phyloP scores from a whole-genome alignment of 1,140 invertebrate genomes.

The Drosophila tsacasi region DNA sequence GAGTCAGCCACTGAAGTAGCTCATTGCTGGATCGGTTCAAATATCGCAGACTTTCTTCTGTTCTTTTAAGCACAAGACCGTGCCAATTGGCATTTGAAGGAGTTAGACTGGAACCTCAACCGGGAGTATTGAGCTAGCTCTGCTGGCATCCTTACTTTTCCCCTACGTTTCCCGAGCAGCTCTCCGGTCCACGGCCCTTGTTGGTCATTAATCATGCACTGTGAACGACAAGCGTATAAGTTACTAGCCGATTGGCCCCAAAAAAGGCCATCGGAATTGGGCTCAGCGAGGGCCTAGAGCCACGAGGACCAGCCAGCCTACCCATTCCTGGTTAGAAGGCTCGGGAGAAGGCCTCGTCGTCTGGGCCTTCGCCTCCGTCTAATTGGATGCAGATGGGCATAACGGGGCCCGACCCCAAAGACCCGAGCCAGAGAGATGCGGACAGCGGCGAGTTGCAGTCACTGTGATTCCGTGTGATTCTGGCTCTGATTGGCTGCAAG shows the following conservation, averaged over 20 bases:
- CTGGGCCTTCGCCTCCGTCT: slow-evolving; percentile 51
- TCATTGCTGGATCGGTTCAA: slow-evolving; percentile 66
- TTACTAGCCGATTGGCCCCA: slow-evolving; percentile 77
- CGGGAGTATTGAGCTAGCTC: slow-evolving; percentile 14
- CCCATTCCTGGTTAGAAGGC: slow-evolving; percentile 18
- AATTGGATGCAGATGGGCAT: slow-evolving; percentile 78
- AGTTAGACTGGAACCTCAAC: slow-evolving; percentile 5
- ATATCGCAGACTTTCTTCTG: slow-evolving; percentile 51
- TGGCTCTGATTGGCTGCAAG: slow-evolving; percentile 29
- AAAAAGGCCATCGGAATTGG: slow-evolving; percentile 76
- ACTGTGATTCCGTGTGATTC: slow-evolving; percentile 25
- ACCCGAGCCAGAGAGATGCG: slow-evolving; percentile 12
- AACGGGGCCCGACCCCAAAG: slow-evolving; percentile 48
- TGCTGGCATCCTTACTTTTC: slow-evolving; percentile 52
- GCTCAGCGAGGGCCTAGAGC: slow-evolving; percentile 55
- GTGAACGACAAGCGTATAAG: slow-evolving; percentile 83
- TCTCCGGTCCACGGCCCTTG: slow-evolving; percentile 71
- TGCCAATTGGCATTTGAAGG: slow-evolving; percentile 47
- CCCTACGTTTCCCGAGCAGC: slow-evolving; percentile 2
- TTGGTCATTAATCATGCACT: slow-evolving; percentile 82
- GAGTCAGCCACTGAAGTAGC: slow-evolving; percentile 62
- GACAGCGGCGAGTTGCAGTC: slow-evolving; percentile 7
- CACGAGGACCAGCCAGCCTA: slow-evolving; percentile 11
- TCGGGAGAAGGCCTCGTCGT: slow-evolving; percentile 34
- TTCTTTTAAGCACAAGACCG: slow-evolving; percentile 29